These are phyloP conservation scores for Nasonia longicornis DNA, from an alignment of 1,140 invertebrate species.

Conservation along the genomic window DNA sequence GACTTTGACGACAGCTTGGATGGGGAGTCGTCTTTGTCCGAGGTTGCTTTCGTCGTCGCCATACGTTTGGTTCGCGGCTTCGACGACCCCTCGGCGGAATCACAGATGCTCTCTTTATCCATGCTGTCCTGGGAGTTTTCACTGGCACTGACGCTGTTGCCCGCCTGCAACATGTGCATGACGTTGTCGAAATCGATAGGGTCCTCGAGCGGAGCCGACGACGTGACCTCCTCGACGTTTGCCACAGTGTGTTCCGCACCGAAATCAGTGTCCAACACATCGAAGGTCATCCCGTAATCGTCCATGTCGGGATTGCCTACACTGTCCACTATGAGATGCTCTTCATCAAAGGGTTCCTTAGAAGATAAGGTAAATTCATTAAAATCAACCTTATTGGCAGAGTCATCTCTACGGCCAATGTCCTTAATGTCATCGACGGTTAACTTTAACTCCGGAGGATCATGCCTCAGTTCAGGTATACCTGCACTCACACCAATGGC, in stretches of 20 bases:
- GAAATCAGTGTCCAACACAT: conserved; percentile 1
- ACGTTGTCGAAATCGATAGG: conserved; percentile 41
- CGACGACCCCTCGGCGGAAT: conserved; percentile 11
- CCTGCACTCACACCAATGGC: conserved; percentile 22
- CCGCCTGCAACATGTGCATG: conserved; percentile 33
- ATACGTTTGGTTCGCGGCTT: not conserved
- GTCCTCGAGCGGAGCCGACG: conserved; percentile 12
- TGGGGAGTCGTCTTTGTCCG: not conserved
- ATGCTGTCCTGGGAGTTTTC: not conserved
- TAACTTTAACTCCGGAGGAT: conserved; percentile 55
- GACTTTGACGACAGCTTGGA: not conserved
- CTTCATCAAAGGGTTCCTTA: conserved; percentile 28
- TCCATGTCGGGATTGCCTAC: conserved; percentile 40
- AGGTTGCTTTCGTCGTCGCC: not conserved
- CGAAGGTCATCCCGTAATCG: conserved; percentile 23
- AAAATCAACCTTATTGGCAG: conserved; percentile 42
- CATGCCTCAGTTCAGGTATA: conserved; percentile 55
- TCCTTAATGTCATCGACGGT: conserved; percentile 59
- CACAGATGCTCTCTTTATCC: not conserved
- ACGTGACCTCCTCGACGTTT: conserved; percentile 27
- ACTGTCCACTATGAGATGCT: conserved; percentile 31
- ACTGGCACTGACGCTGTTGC: not conserved
- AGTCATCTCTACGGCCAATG: conserved; percentile 57
- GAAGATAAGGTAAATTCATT: conserved; percentile 37
- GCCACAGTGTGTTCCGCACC: conserved; percentile 16